Percentiles rank a stretch among this genome's conserved stretches.
Evolutionary conservation across 35 echinoderm and acorn worm species (phyloP).

Genomic region (Heliocidaris erythrogramma): DNA sequence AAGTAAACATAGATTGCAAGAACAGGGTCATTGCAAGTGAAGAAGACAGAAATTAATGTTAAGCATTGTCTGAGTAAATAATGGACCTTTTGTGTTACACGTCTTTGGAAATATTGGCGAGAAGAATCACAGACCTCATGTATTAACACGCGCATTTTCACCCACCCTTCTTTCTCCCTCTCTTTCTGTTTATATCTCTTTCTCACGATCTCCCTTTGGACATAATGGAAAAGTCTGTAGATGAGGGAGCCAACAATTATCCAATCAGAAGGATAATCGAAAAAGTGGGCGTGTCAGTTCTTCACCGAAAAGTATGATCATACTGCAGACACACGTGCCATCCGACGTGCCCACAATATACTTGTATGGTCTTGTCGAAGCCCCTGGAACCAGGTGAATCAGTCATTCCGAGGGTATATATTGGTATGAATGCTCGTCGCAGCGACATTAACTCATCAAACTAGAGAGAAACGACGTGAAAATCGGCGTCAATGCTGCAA

Average conservation of each 20-base stretch:
- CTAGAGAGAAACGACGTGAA: background rate
- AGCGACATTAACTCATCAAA: background rate
- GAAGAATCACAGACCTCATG: no score
- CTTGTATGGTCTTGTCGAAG: background rate
- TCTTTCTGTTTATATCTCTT: background rate
- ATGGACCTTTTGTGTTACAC: no score
- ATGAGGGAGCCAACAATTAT: background rate
- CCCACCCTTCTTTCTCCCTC: background rate
- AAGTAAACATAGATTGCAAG: no score
- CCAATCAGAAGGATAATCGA: background rate
- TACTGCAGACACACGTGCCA: background rate
- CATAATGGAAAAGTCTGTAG: background rate
- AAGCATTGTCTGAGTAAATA: no score
- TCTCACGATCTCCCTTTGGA: background rate
- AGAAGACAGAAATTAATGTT: no score
- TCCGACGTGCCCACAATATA: background rate
- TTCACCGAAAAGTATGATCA: background rate
- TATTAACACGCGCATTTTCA: background rate
- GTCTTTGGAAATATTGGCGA: no score
- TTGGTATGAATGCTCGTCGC: background rate
- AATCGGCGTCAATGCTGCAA: background rate
- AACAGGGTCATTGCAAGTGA: no score
- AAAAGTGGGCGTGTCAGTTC: constrained; percentile 8
- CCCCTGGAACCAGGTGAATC: background rate
- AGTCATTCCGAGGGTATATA: background rate